Percentiles rank a stretch among this genome's conserved stretches.
These are phyloP conservation scores for Saccopteryx bilineata DNA, from an alignment of 2,113 vertebrate species.

Conservation along the genomic window DNA sequence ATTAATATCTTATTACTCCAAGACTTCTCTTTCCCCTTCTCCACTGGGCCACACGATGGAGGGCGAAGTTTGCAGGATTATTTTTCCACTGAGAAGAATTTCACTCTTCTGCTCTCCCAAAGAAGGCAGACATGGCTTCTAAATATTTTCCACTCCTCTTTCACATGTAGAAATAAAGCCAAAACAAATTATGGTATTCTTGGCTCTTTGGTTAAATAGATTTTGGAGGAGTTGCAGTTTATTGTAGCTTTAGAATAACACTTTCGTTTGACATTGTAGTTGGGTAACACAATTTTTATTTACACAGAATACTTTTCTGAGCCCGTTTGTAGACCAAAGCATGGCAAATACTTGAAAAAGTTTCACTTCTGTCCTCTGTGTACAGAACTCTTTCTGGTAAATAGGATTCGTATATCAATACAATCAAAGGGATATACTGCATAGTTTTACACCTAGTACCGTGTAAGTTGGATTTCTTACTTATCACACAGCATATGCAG, in stretches of 20 bases:
- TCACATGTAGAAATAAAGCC: constrained; percentile 49
- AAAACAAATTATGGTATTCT: constrained; percentile 58
- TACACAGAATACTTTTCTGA: constrained; percentile 60
- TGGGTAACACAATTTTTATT: constrained; percentile 49
- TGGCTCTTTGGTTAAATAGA: constrained; percentile 30
- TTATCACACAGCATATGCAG: constrained; percentile 58
- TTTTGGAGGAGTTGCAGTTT: constrained; percentile 66
- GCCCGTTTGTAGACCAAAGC: background rate
- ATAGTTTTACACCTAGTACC: constrained; percentile 39
- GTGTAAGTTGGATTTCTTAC: constrained; percentile 60
- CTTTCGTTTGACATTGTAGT: constrained; percentile 42
- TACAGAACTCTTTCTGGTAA: constrained; percentile 25
- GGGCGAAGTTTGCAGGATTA: constrained; percentile 9
- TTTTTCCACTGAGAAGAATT: constrained; percentile 56
- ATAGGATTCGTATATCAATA: background rate
- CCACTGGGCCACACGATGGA: background rate
- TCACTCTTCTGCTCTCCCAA: background rate
- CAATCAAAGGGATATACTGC: constrained; percentile 9
- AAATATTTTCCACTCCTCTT: constrained; percentile 66
- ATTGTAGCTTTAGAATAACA: constrained; percentile 54
- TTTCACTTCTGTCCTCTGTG: constrained; percentile 62
- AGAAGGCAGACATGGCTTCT: constrained; percentile 44
- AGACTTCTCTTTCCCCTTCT: background rate
- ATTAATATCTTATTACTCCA: constrained; percentile 1
- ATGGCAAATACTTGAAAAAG: constrained; percentile 33